Evolutionary conservation across 2,113 vertebrate species (phyloP).

Genomic region (Rhinichthys klamathensis): DNA sequence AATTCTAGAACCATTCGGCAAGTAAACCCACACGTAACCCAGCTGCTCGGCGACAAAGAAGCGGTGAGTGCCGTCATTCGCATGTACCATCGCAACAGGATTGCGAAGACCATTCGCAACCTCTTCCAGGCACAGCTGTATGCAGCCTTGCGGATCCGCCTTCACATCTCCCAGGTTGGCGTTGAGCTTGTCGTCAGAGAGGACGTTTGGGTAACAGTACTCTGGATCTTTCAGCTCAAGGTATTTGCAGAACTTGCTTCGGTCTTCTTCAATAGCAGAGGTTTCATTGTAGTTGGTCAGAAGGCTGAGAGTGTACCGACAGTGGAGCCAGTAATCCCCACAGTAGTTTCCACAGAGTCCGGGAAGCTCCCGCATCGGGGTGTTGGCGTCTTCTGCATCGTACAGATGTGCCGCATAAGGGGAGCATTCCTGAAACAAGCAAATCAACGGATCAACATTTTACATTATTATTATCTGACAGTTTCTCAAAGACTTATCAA

Average conservation of each 20-base stretch:
- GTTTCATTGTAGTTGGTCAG: slow-evolving; percentile 71
- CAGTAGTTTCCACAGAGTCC: slow-evolving; percentile 81
- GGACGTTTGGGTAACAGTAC: slow-evolving; percentile 82
- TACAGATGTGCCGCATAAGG: slow-evolving; percentile 82
- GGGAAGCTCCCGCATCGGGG: slow-evolving; percentile 76
- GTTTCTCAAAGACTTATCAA: not conserved
- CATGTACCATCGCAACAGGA: slow-evolving; percentile 83
- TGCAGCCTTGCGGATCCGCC: slow-evolving; percentile 75
- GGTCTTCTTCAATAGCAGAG: slow-evolving; percentile 71
- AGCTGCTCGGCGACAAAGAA: slow-evolving; percentile 84
- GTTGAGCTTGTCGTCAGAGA: slow-evolving; percentile 73
- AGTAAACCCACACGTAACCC: slow-evolving; percentile 81
- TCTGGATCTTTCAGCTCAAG: slow-evolving; percentile 79
- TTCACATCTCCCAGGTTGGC: slow-evolving; percentile 74
- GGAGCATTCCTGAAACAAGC: slow-evolving; percentile 76
- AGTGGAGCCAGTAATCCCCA: slow-evolving; percentile 75
- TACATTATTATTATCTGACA: not conserved
- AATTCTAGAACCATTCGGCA: slow-evolving; percentile 77
- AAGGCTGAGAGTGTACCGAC: slow-evolving; percentile 77
- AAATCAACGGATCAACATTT: slow-evolving; percentile 2
- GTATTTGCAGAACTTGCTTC: slow-evolving; percentile 72
- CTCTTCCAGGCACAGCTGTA: slow-evolving; percentile 81
- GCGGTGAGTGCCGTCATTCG: slow-evolving; percentile 79
- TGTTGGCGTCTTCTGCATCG: slow-evolving; percentile 82
- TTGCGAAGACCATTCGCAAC: slow-evolving; percentile 81